phyloP scores from a whole-genome alignment of 2,888 invertebrate species.

The Agapostemon virescens region DNA sequence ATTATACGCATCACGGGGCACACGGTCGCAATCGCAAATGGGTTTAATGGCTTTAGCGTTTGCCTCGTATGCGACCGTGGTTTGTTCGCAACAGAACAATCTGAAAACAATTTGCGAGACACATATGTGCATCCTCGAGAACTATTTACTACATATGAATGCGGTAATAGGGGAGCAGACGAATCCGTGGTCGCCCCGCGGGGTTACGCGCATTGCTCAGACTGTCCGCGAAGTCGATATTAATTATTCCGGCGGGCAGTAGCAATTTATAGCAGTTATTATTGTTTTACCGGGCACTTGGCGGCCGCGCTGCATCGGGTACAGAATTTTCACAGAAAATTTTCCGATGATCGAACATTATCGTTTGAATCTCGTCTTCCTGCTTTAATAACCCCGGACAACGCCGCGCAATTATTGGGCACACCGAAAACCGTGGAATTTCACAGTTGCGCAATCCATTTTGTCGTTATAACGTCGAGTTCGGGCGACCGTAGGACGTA shows the following conservation, averaged over 20 bases:
- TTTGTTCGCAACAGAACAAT: conserved; percentile 65
- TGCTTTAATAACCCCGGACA: conserved; percentile 23
- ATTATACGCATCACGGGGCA: conserved; percentile 53
- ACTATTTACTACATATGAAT: conserved; percentile 55
- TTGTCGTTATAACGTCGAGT: not conserved
- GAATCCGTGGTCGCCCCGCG: conserved; percentile 42
- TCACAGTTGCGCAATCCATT: not conserved
- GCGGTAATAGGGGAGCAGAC: conserved; percentile 47
- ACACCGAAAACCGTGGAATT: conserved; percentile 8
- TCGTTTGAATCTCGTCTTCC: conserved; percentile 16
- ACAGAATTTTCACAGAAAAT: conserved; percentile 43
- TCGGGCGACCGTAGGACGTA: not conserved
- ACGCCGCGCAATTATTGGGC: conserved; percentile 23
- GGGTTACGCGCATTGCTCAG: conserved; percentile 47
- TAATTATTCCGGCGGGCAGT: conserved; percentile 55
- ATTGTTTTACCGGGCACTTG: conserved; percentile 37
- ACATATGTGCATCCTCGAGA: conserved; percentile 49
- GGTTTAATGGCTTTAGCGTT: conserved; percentile 63
- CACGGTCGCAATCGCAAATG: conserved; percentile 55
- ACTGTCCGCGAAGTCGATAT: conserved; percentile 62
- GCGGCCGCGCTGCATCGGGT: not conserved
- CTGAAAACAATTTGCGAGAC: conserved; percentile 64
- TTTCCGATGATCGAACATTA: conserved; percentile 44
- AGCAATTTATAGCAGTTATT: conserved; percentile 60
- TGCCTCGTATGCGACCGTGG: conserved; percentile 55